Evolutionary conservation across 2,797 vertebrate genomes (phyloP), one percentile per base, ranked within the genome.

Genomic region (Sebastolobus alascanus): DNA sequence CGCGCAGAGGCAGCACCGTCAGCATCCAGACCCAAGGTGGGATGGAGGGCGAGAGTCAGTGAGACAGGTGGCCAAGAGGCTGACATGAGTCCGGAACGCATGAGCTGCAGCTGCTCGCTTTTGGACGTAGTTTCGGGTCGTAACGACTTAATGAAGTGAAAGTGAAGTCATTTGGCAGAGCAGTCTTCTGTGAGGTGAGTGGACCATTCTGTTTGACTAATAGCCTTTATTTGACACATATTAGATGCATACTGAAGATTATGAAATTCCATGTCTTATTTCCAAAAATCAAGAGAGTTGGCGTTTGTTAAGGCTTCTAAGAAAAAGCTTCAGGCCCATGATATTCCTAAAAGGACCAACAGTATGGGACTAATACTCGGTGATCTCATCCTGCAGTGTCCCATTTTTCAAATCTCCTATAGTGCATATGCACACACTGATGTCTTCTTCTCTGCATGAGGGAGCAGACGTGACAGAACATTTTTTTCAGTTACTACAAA

Each of bases 141-240:
- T n/a, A 29, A 55, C 8, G 27, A 73, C 68, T 61, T 31, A 2
- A 8, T 52, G 25, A 68, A 75, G 31, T 22, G 27, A 50, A 9
- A 59, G 52, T 46, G 54, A 69, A 63, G 64, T 64, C 14, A 43
- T 80, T 58, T 71, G 3, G 58, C 7, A n/a, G 63, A 75, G 3
- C 61, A n/a, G 11, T 16, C 65, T 66, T 68, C 27, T 25, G 46
- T 58, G 68, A 73, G 93, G 92, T 93, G 35, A 91, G 93, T 89
- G 65, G 4, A 59, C 4, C 3, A 5, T 56, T 1, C 6, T 66
- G 5, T 55, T 33, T 37, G 20, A 65, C 12, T 14, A 5, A 52
- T 43, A 4, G 16, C 38, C 16, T 55, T 66, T 9, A 22, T 66
- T 5, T 69, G 37, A 55, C 61, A 22, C n/a, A 52, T 8, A n/a